These are phyloP conservation scores for Muscicapa adusta DNA, from an alignment of 2,113 vertebrate species.

Conservation along the genomic window DNA sequence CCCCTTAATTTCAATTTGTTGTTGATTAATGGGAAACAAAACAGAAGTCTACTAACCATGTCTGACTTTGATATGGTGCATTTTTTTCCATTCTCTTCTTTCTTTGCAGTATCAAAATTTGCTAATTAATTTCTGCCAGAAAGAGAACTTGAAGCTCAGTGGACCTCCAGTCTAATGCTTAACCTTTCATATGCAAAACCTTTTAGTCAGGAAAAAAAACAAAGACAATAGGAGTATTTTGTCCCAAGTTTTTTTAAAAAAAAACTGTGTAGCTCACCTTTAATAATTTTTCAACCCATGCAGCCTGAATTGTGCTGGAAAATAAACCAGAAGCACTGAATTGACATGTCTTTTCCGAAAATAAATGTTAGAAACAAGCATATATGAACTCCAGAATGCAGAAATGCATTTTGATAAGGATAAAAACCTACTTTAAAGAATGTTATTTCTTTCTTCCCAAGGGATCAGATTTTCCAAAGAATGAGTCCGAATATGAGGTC, in stretches of 20 bases:
- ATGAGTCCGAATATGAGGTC: neutral
- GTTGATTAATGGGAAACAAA: neutral
- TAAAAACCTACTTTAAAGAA: neutral
- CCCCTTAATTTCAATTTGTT: neutral
- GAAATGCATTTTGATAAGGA: neutral
- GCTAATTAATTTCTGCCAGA: neutral
- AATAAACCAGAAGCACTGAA: neutral
- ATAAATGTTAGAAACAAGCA: neutral
- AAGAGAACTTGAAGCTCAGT: neutral
- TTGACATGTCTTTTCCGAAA: neutral
- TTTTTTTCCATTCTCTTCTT: neutral
- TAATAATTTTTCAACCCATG: neutral
- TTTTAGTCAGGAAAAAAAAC: slow-evolving; percentile 24
- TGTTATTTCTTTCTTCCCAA: neutral
- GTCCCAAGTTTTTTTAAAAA: neutral
- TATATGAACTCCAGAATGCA: neutral
- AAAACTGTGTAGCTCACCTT: neutral
- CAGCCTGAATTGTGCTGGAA: neutral
- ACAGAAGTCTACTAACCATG: neutral
- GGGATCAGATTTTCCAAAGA: neutral
- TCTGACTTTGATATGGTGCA: neutral
- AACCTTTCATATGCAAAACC: neutral
- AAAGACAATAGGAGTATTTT: neutral
- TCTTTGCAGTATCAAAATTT: neutral
- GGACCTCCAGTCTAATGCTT: neutral